phyloP scores from a whole-genome alignment of 2,888 invertebrate genomes.

The Agonum fuliginosum region DNA sequence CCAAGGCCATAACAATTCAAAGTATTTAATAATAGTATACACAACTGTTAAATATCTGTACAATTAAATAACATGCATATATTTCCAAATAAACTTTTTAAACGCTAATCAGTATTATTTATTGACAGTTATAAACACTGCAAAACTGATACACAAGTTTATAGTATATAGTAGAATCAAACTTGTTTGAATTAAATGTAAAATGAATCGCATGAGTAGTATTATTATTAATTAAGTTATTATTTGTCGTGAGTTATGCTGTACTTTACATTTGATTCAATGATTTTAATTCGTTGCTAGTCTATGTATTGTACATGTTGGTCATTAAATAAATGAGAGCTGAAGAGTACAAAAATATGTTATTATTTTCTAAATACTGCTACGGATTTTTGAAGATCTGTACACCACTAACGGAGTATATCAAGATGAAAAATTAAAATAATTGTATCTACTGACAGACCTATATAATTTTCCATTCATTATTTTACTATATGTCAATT shows the following conservation, averaged over 20 bases:
- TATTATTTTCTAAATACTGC: not conserved
- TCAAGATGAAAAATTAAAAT: not conserved
- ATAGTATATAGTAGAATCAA: slow-evolving; percentile 4
- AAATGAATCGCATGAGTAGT: slow-evolving; percentile 38
- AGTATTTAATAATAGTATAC: slow-evolving; percentile 62
- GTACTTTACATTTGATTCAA: slow-evolving; percentile 1
- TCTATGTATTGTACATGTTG: slow-evolving; percentile 21
- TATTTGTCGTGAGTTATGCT: slow-evolving; percentile 34
- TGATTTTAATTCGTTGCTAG: not conserved
- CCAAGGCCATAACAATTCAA: slow-evolving; percentile 77
- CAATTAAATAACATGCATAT: slow-evolving; percentile 59
- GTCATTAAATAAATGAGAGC: slow-evolving; percentile 26
- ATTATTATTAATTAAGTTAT: slow-evolving; percentile 24
- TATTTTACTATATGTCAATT: not conserved
- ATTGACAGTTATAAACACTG: slow-evolving; percentile 28
- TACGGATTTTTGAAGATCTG: not conserved
- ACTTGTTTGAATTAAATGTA: slow-evolving; percentile 42
- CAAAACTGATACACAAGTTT: slow-evolving; percentile 52
- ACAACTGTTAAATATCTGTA: slow-evolving; percentile 59
- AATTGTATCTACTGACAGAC: not conserved
- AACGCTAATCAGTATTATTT: slow-evolving; percentile 51
- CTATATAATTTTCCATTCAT: not conserved
- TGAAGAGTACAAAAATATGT: not conserved
- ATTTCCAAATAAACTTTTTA: slow-evolving; percentile 57
- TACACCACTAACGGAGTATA: not conserved